These are phyloP conservation scores for Isotomurus palustris DNA, from an alignment of 2,888 invertebrate species.

Conservation along the genomic window DNA sequence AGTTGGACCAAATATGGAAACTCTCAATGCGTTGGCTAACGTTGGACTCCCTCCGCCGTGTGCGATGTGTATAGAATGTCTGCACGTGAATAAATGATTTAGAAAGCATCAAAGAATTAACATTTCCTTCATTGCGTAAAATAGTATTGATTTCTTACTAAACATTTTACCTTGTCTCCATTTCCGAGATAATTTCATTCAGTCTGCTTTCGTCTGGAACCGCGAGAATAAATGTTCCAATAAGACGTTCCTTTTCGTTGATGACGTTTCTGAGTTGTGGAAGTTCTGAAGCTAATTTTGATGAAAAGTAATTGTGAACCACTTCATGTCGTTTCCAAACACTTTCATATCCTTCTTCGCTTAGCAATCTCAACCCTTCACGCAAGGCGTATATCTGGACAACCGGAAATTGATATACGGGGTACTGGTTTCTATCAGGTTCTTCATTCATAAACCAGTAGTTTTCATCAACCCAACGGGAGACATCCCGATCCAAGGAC, in stretches of 20 bases:
- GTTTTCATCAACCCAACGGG: neutral
- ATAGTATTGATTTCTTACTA: no score
- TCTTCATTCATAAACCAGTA: neutral
- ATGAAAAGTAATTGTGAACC: slow-evolving; percentile 62
- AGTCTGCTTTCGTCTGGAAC: slow-evolving; percentile 63
- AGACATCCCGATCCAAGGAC: slow-evolving; percentile 16
- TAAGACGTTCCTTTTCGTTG: slow-evolving; percentile 61
- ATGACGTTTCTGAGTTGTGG: no score
- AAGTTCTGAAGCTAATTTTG: no score
- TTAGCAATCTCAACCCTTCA: slow-evolving; percentile 67
- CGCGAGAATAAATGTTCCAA: slow-evolving; percentile 64
- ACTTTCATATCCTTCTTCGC: slow-evolving; percentile 64
- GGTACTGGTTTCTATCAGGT: slow-evolving; percentile 1
- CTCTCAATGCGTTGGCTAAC: slow-evolving; percentile 8
- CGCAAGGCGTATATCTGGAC: slow-evolving; percentile 73
- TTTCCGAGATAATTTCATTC: slow-evolving; percentile 61
- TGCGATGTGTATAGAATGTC: slow-evolving; percentile 16
- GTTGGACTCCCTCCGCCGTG: slow-evolving; percentile 15
- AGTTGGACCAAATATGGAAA: slow-evolving; percentile 15
- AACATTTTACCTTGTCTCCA: no score
- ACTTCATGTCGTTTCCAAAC: slow-evolving; percentile 66
- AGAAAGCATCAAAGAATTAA: neutral
- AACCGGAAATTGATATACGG: slow-evolving; percentile 58
- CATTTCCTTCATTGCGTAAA: no score
- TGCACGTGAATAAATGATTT: neutral